Evolutionary conservation across 2,888 invertebrate genomes (phyloP).

Genomic region (Balanococcus diminutus): DNA sequence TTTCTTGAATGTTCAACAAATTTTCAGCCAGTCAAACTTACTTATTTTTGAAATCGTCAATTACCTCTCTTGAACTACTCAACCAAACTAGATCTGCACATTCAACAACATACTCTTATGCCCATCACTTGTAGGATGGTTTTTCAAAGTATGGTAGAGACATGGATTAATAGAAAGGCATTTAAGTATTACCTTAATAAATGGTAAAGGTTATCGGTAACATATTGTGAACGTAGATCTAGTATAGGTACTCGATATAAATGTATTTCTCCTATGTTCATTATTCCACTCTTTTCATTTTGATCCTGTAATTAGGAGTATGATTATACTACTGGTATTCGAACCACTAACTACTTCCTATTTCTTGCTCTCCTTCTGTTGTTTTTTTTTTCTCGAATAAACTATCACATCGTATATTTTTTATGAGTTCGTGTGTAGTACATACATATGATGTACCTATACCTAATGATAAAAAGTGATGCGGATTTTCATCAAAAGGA

Average conservation of each 20-base stretch:
- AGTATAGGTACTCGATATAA: not conserved
- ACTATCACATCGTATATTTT: not conserved
- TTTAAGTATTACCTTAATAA: no score
- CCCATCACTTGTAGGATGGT: no score
- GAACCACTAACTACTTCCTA: conserved; percentile 10
- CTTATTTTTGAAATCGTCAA: no score
- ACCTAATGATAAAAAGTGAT: not conserved
- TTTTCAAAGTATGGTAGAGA: no score
- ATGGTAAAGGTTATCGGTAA: not conserved
- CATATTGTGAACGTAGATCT: not conserved
- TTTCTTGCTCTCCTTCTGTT: not conserved
- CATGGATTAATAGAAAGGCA: no score
- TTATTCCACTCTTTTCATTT: not conserved
- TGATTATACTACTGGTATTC: not conserved
- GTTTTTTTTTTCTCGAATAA: not conserved
- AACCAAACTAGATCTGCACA: no score
- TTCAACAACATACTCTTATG: no score
- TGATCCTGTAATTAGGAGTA: not conserved
- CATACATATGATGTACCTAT: not conserved
- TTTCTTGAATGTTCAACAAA: no score
- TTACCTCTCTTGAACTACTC: no score
- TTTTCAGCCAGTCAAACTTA: no score
- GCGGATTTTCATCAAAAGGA: not conserved
- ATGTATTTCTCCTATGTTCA: not conserved
- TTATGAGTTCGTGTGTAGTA: not conserved